Base-by-base conservation (phyloP, 2,888 invertebrate species). In the Aelia acuminata region DNA sequence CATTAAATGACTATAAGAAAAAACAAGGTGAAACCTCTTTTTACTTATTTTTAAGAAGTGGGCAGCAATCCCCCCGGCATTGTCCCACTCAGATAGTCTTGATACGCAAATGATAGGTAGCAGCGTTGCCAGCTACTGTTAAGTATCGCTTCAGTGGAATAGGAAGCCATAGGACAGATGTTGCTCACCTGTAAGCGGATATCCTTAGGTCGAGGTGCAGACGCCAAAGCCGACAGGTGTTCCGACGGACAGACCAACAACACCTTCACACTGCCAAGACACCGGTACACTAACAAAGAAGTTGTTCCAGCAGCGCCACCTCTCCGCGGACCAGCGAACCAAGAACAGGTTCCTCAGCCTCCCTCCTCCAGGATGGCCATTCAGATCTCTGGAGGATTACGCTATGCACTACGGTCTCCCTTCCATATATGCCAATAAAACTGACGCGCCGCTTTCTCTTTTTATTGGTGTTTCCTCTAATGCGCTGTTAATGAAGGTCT, bases 331-430 rank as follows among this genome's bases (percentile, higher is more conserved):
- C n/a, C 43, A 47, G n/a, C 43, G 4, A 43, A 43, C 80, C 43
- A 80, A 80, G 80, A 80, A 80, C 80, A 22, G 43, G 80, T 80
- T 80, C 80, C n/a, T 70, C 80, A 47, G 80, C n/a, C 43, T 80
- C 80, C 80, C 80, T 47, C 5, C 47, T 80, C 80, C 80, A n/a
- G n/a, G 22, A 80, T 80, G 43, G 39, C 43, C 43, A 39, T 47
- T 80, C 80, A 39, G 80, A 8, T 10, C 63, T 70, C 63, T 18
- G 7, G 15, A 35, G 43, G n/a, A 8, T 80, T 80, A 47, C 11
- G 80, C 43, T 43, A 80, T 43, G 13, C 43, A 0, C 13, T 53
- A 22, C 22, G 13, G 57, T 31, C 31, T 35, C 35, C 31, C 1
- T 31, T 31, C 63, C 63, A 35, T 70, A 70, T 70, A 70, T 18